Evolutionary conservation across 2,113 vertebrate species (phyloP).

Genomic region (Phycodurus eques): DNA sequence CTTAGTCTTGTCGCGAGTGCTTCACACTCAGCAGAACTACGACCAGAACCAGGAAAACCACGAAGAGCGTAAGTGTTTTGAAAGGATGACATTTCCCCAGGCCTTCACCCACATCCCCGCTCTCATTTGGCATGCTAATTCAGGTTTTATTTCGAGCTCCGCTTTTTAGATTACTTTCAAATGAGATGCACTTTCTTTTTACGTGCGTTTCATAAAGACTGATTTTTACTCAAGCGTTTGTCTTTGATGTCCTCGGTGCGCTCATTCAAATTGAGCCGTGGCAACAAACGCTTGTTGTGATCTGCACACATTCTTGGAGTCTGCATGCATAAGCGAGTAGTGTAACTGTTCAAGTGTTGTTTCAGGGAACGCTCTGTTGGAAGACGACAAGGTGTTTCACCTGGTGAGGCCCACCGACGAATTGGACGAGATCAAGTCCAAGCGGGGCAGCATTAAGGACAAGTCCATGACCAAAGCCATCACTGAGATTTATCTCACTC

Average conservation of each 20-base stretch:
- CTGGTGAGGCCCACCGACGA: slow-evolving; percentile 89
- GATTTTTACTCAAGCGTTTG: slow-evolving; percentile 32
- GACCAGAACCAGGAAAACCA: slow-evolving; percentile 94
- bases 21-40: slow-evolving; percentile 86
- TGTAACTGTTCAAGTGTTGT: neutral
- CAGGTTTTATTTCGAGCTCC: slow-evolving; percentile 39
- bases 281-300: slow-evolving; percentile 24
- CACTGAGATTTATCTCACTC: slow-evolving; percentile 97
- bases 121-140: slow-evolving; percentile 61
- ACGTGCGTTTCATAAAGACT: slow-evolving; percentile 31
- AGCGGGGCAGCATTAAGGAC: slow-evolving; percentile 94
- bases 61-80: slow-evolving; percentile 84
- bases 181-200: slow-evolving; percentile 39
- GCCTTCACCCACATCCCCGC: slow-evolving; percentile 33
- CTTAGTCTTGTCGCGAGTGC: slow-evolving; percentile 85
- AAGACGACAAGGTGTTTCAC: slow-evolving; percentile 96
- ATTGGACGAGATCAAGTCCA: slow-evolving; percentile 92
- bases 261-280: slow-evolving; percentile 26
- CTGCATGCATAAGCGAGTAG: slow-evolving; percentile 29
- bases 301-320: slow-evolving; percentile 24
- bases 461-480: slow-evolving; percentile 99
- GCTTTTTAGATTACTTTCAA: slow-evolving; percentile 29
- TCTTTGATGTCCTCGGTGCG: slow-evolving; percentile 13
- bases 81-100: slow-evolving; percentile 18
- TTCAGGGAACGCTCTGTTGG: slow-evolving; percentile 89